These are phyloP conservation scores for Musca domestica DNA, from an alignment of 1,140 invertebrate genomes.

Conservation along the genomic window DNA sequence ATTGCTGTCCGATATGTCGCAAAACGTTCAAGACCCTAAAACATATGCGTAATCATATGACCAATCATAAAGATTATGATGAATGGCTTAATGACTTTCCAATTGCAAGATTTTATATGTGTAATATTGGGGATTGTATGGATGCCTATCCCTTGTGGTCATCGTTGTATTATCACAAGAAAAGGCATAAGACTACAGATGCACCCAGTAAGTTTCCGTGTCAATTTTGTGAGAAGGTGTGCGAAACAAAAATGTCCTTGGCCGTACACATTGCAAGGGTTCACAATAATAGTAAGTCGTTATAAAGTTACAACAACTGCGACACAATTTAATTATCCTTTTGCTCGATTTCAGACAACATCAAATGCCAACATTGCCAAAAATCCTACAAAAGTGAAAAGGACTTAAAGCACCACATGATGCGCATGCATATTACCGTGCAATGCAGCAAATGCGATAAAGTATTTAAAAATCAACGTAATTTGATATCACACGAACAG, in stretches of 20 bases:
- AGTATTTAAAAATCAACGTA: slow-evolving; percentile 41
- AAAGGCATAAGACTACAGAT: background rate
- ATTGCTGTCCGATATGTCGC: slow-evolving; percentile 36
- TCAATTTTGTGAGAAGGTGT: slow-evolving; percentile 45
- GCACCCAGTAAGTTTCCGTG: slow-evolving; percentile 33
- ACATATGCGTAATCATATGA: slow-evolving; percentile 36
- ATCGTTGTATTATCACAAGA: slow-evolving; percentile 41
- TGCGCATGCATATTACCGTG: slow-evolving; percentile 38
- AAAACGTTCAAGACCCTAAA: slow-evolving; percentile 38
- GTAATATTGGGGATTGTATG: slow-evolving; percentile 38
- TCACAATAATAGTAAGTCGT: slow-evolving; percentile 43
- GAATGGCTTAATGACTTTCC: slow-evolving; percentile 31
- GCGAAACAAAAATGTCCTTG: slow-evolving; percentile 46
- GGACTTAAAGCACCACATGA: slow-evolving; percentile 37
- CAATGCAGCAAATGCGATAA: slow-evolving; percentile 41
- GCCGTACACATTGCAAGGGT: slow-evolving; percentile 49
- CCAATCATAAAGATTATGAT: slow-evolving; percentile 30
- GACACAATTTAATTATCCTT: background rate
- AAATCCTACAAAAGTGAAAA: slow-evolving; percentile 37
- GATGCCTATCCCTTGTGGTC: slow-evolving; percentile 42
- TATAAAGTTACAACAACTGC: background rate
- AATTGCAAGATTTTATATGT: slow-evolving; percentile 39
- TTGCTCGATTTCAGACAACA: slow-evolving; percentile 34
- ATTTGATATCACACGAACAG: slow-evolving; percentile 41
- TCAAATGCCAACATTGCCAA: slow-evolving; percentile 38